These are phyloP conservation scores for Chelonoidis abingdonii DNA, from an alignment of 2,113 vertebrate species.

Conservation along the genomic window DNA sequence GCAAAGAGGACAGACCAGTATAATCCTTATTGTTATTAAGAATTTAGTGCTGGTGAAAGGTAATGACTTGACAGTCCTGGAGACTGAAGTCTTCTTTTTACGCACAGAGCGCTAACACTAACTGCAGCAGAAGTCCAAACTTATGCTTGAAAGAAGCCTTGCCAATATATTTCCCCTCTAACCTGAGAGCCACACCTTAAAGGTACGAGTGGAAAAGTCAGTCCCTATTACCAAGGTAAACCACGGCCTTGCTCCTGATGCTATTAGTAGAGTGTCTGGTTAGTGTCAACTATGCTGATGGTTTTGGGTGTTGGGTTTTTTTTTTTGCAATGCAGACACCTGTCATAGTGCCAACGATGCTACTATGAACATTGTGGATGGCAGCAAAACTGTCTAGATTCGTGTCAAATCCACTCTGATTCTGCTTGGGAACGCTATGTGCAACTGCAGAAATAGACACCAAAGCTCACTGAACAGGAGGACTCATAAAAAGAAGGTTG, in stretches of 20 bases:
- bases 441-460: neutral
- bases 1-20: neutral
- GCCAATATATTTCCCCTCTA: neutral
- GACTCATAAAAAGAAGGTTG: neutral
- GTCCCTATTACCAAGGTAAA: constrained; percentile 39
- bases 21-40: neutral
- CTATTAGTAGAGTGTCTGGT: neutral
- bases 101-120: neutral
- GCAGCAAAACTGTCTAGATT: neutral
- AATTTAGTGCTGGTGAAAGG: neutral
- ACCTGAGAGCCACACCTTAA: constrained; percentile 31
- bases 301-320: neutral
- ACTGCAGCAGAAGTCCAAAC: neutral
- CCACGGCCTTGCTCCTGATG: neutral
- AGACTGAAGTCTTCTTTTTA: neutral
- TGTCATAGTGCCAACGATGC: neutral
- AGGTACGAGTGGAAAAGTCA: constrained; percentile 14
- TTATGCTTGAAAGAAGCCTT: constrained; percentile 31
- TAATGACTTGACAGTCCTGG: neutral
- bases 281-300: neutral
- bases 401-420: neutral
- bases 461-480: neutral
- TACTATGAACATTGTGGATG: rapidly evolving
- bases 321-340: neutral
- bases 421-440: neutral